Evolutionary conservation across 2,113 vertebrate genomes (phyloP).

Genomic region (Gymnarchus niloticus): DNA sequence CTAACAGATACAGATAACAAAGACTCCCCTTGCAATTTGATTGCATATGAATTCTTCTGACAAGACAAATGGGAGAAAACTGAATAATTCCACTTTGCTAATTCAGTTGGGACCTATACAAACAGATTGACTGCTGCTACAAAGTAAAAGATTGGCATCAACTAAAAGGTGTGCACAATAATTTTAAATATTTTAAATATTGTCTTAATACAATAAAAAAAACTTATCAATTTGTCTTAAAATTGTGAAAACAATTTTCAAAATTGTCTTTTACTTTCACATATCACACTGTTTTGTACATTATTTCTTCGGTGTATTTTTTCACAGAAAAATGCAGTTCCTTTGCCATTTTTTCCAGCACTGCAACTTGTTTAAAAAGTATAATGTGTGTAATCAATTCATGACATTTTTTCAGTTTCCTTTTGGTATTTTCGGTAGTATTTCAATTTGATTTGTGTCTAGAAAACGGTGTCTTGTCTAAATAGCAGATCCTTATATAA

Average conservation of each 20-base stretch:
- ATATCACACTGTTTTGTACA: background rate
- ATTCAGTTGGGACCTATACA: background rate
- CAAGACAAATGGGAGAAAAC: background rate
- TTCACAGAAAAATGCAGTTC: background rate
- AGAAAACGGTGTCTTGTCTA: background rate
- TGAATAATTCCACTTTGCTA: background rate
- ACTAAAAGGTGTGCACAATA: too few species aligned
- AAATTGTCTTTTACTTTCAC: background rate
- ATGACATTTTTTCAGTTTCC: background rate
- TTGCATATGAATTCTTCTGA: background rate
- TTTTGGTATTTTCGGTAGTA: too few species aligned
- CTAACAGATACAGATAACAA: too few species aligned
- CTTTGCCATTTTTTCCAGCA: background rate
- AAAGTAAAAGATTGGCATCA: background rate
- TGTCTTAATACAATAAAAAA: background rate
- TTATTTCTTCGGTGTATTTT: background rate
- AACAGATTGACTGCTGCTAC: background rate
- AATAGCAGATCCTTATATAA: background rate
- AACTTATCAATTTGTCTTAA: background rate
- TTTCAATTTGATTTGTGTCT: background rate
- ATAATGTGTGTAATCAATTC: background rate
- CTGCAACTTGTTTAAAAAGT: background rate
- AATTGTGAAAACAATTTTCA: background rate
- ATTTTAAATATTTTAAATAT: too few species aligned
- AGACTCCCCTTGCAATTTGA: background rate